A percentile compares a stretch with the other conserved stretches of the same genome.
phyloP scores from a whole-genome alignment of 1,140 invertebrate species.

The Drosophila bifasciata region DNA sequence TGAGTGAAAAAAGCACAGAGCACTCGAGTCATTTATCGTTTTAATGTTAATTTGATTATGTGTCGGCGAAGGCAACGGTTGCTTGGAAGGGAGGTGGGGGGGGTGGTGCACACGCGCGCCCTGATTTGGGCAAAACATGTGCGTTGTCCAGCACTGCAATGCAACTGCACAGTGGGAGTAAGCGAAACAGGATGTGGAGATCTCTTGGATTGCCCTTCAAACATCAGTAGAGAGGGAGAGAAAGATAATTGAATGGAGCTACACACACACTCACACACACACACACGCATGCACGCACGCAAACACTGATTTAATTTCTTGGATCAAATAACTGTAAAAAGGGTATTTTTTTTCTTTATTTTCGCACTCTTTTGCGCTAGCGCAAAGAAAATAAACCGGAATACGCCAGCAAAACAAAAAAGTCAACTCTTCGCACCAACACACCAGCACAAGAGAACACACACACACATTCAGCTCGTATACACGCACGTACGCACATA shows the following conservation, averaged over 20 bases:
- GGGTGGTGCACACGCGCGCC: conserved; percentile 14
- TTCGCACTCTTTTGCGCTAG: conserved; percentile 43
- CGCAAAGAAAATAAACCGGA: conserved; percentile 43
- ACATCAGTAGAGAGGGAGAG: conserved; percentile 16
- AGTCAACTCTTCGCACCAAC: conserved; percentile 43
- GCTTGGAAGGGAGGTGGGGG: conserved; percentile 2
- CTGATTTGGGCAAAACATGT: conserved; percentile 4
- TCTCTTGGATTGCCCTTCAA: conserved; percentile 33
- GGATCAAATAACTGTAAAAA: conserved; percentile 71
- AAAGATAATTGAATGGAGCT: conserved; percentile 42
- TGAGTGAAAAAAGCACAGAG: conserved; percentile 15
- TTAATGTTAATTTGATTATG: conserved; percentile 38
- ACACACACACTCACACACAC: conserved; percentile 50
- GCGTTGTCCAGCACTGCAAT: conserved; percentile 53
- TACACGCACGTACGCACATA: conserved; percentile 24
- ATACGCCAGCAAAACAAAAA: conserved; percentile 57
- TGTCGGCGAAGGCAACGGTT: conserved; percentile 4
- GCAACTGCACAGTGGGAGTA: conserved; percentile 15
- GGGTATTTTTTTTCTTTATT: conserved; percentile 35
- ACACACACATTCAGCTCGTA: conserved; percentile 12
- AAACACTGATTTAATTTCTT: conserved; percentile 56
- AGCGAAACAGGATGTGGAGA: conserved; percentile 49
- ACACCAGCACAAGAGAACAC: conserved; percentile 7
- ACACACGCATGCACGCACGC: conserved; percentile 35
- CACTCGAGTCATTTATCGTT: conserved; percentile 36